Evolutionary conservation across 2,113 vertebrate genomes (phyloP), one percentile per base, ranked within the genome.

Genomic region (Menidia beryllina): DNA sequence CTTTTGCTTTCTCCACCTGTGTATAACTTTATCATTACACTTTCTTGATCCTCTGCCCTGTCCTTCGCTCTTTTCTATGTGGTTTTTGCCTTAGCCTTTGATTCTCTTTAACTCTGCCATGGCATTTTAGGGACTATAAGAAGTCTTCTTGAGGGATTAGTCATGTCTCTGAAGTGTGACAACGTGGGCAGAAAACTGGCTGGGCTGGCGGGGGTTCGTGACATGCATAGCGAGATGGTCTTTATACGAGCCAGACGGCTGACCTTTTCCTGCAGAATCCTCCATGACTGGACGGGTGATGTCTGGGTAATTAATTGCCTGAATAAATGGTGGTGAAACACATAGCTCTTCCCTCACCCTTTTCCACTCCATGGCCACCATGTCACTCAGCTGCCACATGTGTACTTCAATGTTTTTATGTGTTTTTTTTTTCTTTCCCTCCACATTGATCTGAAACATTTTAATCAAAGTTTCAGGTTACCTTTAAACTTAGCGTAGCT

Each of bases 231-330:
- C 5, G 54, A 86, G 70, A 64, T 51, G 75, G 68, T 86, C 75
- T 81, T 70, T 72, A 77, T 78, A 50, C 15, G 13, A 75, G 72
- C 75, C 86, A 87, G 88, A 80, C 84, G 36, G 58, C 72, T 90
- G 91, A 92, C 90, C 89, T 91, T 93, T 92, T 84, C 76, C 65
- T 54, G 51, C 57, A 62, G 63, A 73, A 78, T 70, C 73, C 61
- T 83, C 55, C 4, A 20, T 1, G 34, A 61, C 50, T 25, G 62
- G 53, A 88, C 74, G 80, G 60, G 74, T 79, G 78, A 77, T 72
- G 74, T 83, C 86, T 85, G 78, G 72, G 62, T 87, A 89, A 90
- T 92, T 89, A 85, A 88, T 77, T 50, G 65, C 79, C 75, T 77
- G 70, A 81, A 82, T 56, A 58, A 41, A 51, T 9, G 24, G 38